phyloP scores from a whole-genome alignment of 2,113 vertebrate genomes.

The Nothoprocta pentlandii region DNA sequence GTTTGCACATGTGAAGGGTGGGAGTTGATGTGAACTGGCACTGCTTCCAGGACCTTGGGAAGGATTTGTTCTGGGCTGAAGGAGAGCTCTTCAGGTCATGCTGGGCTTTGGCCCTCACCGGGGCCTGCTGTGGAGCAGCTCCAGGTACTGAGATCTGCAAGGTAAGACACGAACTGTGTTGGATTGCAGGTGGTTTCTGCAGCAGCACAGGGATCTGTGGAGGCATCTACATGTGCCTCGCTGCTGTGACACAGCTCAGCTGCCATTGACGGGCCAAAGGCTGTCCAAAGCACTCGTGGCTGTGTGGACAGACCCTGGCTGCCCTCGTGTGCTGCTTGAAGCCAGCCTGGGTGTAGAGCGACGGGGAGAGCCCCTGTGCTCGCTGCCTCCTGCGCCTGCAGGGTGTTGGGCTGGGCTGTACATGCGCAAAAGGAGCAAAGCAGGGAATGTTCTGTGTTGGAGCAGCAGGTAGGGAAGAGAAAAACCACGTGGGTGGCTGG shows the following conservation, averaged over 20 bases:
- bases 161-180: rapidly evolving
- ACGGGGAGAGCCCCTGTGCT: background rate
- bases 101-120: background rate
- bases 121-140: background rate
- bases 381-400: rapidly evolving
- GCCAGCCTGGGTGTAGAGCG: background rate
- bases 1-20: background rate
- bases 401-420: background rate
- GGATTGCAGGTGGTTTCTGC: rapidly evolving
- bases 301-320: background rate
- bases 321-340: background rate
- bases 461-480: background rate
- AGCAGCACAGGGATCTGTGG: background rate
- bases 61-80: background rate
- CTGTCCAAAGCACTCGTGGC: too few relatives aligned
- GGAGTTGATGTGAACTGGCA: rapidly evolving
- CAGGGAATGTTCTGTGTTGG: background rate
- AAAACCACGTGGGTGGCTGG: background rate
- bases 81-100: too few relatives aligned
- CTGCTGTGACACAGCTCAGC: background rate
- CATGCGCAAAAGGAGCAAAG: too few relatives aligned
- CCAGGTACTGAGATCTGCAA: rapidly evolving
- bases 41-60: rapidly evolving
- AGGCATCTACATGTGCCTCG: rapidly evolving
- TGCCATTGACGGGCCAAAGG: background rate